These are phyloP conservation scores for Thermophis baileyi DNA, from an alignment of 2,113 vertebrate species.

Conservation along the genomic window DNA sequence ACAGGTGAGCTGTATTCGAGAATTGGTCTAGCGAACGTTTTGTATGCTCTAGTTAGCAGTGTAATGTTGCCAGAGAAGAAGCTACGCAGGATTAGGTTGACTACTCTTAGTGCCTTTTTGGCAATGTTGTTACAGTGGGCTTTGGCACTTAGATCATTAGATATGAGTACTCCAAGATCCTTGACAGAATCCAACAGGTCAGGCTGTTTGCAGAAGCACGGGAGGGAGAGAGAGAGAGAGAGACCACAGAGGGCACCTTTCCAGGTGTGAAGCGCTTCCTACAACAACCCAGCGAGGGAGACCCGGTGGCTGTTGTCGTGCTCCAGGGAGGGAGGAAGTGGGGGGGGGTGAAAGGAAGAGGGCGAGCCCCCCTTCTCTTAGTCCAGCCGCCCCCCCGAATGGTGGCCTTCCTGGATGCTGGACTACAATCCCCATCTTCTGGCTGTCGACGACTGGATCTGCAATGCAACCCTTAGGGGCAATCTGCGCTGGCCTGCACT, in stretches of 20 bases:
- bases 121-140: no score
- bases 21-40: no score
- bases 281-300: background rate
- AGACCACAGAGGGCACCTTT: background rate
- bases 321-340: background rate
- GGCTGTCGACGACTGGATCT: background rate
- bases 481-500: background rate
- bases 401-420: background rate
- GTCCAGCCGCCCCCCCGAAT: background rate
- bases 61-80: no score
- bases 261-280: no score
- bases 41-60: no score
- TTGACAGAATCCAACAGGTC: no score
- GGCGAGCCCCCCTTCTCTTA: background rate
- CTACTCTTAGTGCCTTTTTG: no score
- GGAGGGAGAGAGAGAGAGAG: background rate
- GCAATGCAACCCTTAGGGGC: background rate
- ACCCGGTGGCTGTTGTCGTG: background rate
- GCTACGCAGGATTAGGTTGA: no score
- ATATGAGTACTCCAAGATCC: no score
- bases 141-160: no score
- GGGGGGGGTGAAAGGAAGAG: background rate
- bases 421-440: background rate
- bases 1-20: no score
- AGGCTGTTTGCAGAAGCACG: background rate